Evolutionary conservation across 1,140 invertebrate genomes (phyloP), one percentile per base, ranked within the genome.

Genomic region (Brachionus asplanchnoidis): DNA sequence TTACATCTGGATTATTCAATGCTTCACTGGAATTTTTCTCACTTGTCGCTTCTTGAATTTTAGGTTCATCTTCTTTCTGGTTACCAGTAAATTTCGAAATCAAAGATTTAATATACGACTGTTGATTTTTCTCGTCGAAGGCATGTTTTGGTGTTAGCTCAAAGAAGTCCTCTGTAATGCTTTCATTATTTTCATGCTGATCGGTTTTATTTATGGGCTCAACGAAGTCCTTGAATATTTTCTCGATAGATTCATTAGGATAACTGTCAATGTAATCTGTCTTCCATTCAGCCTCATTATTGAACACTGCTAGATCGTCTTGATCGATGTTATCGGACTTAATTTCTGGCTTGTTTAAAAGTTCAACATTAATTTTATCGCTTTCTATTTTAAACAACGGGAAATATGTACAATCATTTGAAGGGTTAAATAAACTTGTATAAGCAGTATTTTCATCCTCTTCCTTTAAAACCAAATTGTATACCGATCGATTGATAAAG

Each of bases 351-450:
- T 20, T 20, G 17, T 20, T 56, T 17, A 20, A n/a, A 1, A 7
- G 28, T 68, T 68, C 32, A 14, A 36, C 11, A n/a, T 23, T 68
- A 2, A 68, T 36, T 36, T 68, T n/a, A 7, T 68, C 66, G 11
- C 11, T 32, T 36, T 75, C n/a, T 1, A 73, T 9, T 3, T 36
- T 73, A 73, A 36, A 73, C 11, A 40, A 40, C n/a, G 68, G 68
- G 9, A 73, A 73, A 40, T 73, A 73, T 73, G 68, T 42, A 73
- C 68, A 73, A 73, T 73, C 68, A 40, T 73, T 73, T 40, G 68
- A 73, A 17, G 68, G 68, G 1, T 3, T 36, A 42, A 73, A 36
- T 9, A 73, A 40, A 40, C 36, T 73, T 40, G 68, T 20, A 73
- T 73, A 73, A 20, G 68, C 3, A 6, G 9, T 11, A 44, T 14